phyloP scores from a whole-genome alignment of 2,797 vertebrate genomes.

The Florisuga fusca region DNA sequence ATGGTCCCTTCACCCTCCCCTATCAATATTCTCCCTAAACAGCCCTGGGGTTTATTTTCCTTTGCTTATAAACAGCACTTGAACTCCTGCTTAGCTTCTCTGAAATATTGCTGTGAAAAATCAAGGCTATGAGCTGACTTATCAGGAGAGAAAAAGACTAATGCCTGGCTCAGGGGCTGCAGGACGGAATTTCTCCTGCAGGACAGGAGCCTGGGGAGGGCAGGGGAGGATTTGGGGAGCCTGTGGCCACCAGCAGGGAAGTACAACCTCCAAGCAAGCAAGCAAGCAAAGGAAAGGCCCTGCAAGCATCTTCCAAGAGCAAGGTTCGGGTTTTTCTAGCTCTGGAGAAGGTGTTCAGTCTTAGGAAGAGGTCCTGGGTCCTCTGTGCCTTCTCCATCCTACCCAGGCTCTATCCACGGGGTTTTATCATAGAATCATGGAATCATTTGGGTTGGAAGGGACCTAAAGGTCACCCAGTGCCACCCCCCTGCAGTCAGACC shows the following conservation, averaged over 20 bases:
- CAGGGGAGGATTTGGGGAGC: background rate
- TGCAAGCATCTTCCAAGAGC: background rate
- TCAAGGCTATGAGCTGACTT: conserved; percentile 37
- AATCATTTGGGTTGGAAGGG: no score
- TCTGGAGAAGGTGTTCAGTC: background rate
- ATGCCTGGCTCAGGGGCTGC: background rate
- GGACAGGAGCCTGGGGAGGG: background rate
- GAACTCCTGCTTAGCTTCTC: conserved; percentile 14
- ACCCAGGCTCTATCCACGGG: accelerated
- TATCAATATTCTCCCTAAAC: conserved; percentile 11
- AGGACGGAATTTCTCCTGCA: background rate
- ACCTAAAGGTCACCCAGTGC: no score
- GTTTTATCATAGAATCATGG: background rate
- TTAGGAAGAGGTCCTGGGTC: background rate
- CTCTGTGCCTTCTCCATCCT: background rate
- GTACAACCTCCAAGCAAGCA: background rate
- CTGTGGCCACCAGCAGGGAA: background rate
- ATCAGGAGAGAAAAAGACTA: conserved; percentile 30
- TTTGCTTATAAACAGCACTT: background rate
- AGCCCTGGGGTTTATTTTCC: conserved; percentile 33
- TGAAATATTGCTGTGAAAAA: conserved; percentile 50
- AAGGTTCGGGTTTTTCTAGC: background rate
- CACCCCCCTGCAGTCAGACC: no score
- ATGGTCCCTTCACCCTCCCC: background rate
- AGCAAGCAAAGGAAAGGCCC: background rate